Evolutionary conservation across 2,888 invertebrate species (phyloP), one percentile per base, ranked within the genome.

Genomic region (Troides oblongomaculatus): DNA sequence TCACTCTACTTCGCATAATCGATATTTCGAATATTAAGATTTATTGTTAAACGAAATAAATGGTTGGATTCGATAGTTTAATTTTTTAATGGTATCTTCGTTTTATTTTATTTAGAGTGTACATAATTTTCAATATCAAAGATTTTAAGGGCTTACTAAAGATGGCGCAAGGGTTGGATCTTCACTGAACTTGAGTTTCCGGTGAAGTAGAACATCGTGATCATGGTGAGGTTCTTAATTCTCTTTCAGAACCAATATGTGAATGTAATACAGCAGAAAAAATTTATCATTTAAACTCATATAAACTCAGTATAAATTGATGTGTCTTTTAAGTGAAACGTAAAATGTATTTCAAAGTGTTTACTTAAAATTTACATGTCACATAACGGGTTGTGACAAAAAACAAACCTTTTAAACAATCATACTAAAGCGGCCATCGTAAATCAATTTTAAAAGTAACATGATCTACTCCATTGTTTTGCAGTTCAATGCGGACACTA

Each of bases 381-480:
- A 70, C 59, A 53, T 66, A 70, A 70, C 53, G 70, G 66, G 62
- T 66, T 66, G 30, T 50, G 36, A 62, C 59, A 70, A 64, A 61
- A 67, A 58, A 18, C 5, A 21, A 56, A 57, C 50, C 59, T 53
- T 53, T 66, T 67, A 14, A 62, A 46, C 43, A 36, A 66, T 76
- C 43, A 23, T 36, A 18, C n/a, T 50, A 57, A 36, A 23, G 62
- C 36, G 23, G 56, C 36, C 57, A 21, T 75, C 79, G 83, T 88
- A 88, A 89, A 90, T 90, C 86, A 87, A 80, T 78, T 78, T 75
- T 76, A 76, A 81, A 86, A 83, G 85, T 85, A 83, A 87, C 86
- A 85, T 85, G 77, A 85, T 84, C 79, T 81, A 65, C 77, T 78
- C 75, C 73, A 74, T 87, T 87, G 84, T 88, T 82, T 84, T 78